A percentile compares a stretch with the other conserved stretches of the same genome.
Conservation (phyloP, 2,113 vertebrate genomes). For the Zapornia atra region DNA sequence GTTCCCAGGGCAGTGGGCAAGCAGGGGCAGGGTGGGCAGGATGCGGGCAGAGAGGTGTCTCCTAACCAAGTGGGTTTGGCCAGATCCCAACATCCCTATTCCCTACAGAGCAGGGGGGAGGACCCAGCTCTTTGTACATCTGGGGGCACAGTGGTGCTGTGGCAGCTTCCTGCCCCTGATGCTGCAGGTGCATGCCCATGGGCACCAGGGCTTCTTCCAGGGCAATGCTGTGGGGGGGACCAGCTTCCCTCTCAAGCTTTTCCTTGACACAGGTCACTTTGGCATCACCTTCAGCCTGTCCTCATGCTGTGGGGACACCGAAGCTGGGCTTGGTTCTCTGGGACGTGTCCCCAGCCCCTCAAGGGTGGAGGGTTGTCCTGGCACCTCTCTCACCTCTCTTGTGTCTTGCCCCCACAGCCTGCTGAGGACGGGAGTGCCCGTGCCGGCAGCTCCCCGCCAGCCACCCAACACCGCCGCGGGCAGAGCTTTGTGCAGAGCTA, state of each 20-base stretch:
- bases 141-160: background rate
- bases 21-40: background rate
- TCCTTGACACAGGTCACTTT: background rate
- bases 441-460: conserved; percentile 12
- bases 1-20: background rate
- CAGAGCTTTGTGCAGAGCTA: conserved; percentile 94
- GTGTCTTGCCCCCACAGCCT: conserved; percentile 62
- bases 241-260: background rate
- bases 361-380: fast-evolving
- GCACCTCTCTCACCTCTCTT: background rate
- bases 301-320: fast-evolving
- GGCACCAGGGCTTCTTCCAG: background rate
- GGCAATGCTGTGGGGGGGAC: fast-evolving
- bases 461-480: conserved; percentile 53
- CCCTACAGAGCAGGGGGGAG: fast-evolving
- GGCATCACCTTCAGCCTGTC: background rate
- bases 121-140: too few relatives aligned
- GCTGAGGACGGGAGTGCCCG: conserved; percentile 57
- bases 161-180: background rate
- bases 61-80: background rate
- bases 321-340: background rate
- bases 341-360: fast-evolving
- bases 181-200: fast-evolving
- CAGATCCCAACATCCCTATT: fast-evolving
- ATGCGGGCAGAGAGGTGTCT: background rate